Percentiles rank a stretch among this genome's conserved stretches.
Evolutionary conservation across 2,113 vertebrate genomes (phyloP).

Genomic region (Mixornis gularis): DNA sequence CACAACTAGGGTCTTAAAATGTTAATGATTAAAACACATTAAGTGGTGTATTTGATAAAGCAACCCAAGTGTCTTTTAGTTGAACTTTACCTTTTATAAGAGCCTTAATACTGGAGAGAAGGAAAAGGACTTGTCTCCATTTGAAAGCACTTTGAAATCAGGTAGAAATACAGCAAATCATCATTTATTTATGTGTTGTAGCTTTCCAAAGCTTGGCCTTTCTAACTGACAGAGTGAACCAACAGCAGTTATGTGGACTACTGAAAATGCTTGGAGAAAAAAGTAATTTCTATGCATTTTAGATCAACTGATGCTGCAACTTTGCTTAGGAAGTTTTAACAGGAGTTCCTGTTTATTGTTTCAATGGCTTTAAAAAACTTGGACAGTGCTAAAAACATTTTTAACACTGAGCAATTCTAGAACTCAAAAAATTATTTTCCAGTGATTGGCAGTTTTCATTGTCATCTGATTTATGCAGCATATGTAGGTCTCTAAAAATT

Average conservation of each 20-base stretch:
- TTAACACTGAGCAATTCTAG: background rate
- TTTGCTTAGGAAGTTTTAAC: background rate
- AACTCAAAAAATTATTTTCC: background rate
- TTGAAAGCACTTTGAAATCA: conserved; percentile 26
- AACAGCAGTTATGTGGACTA: background rate
- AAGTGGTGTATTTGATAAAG: background rate
- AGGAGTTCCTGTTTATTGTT: background rate
- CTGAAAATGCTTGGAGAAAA: background rate
- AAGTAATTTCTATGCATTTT: background rate
- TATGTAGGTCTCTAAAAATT: background rate
- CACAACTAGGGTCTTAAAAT: background rate
- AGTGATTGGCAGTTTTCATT: background rate
- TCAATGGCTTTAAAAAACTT: background rate
- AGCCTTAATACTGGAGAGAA: conserved; percentile 49
- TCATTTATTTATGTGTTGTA: background rate
- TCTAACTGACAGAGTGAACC: background rate
- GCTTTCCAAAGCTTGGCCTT: background rate
- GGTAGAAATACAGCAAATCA: background rate
- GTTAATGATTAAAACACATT: background rate
- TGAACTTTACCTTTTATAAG: background rate
- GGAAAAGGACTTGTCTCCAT: background rate
- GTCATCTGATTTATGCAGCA: background rate
- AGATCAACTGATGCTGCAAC: background rate
- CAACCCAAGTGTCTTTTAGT: conserved; percentile 33
- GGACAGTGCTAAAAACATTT: background rate